A percentile compares a stretch with the other conserved stretches of the same genome.
phyloP scores from a whole-genome alignment of 2,113 vertebrate species.

The Mystacornis crossleyi region DNA sequence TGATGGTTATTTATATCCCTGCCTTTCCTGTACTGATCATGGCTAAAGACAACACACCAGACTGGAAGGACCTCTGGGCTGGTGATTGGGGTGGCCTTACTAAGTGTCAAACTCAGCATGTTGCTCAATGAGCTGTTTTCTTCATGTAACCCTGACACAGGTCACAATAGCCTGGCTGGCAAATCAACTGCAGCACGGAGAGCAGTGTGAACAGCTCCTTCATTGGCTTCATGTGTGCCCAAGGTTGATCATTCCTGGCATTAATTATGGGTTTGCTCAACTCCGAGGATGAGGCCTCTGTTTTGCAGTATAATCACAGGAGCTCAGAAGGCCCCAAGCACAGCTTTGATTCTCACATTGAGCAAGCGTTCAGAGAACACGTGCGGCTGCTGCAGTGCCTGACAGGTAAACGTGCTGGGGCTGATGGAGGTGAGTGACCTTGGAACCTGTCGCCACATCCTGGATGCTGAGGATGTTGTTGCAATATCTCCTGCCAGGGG shows the following conservation, averaged over 20 bases:
- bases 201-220: neutral
- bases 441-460: neutral
- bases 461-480: neutral
- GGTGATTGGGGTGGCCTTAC: neutral
- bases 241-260: neutral
- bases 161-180: neutral
- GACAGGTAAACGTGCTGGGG: neutral
- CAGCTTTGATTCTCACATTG: neutral
- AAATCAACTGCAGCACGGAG: accelerated
- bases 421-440: accelerated
- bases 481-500: neutral
- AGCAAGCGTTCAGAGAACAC: neutral
- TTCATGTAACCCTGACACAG: neutral
- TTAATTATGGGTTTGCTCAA: neutral
- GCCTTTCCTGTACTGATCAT: neutral
- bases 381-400: neutral
- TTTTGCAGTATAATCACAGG: neutral
- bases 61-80: neutral
- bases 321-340: neutral
- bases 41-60: neutral
- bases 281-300: neutral
- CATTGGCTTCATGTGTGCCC: neutral
- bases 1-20: neutral
- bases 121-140: neutral
- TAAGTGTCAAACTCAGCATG: neutral